These are phyloP conservation scores for Graptemys geographica DNA, from an alignment of 2,797 vertebrate genomes.

Conservation along the genomic window DNA sequence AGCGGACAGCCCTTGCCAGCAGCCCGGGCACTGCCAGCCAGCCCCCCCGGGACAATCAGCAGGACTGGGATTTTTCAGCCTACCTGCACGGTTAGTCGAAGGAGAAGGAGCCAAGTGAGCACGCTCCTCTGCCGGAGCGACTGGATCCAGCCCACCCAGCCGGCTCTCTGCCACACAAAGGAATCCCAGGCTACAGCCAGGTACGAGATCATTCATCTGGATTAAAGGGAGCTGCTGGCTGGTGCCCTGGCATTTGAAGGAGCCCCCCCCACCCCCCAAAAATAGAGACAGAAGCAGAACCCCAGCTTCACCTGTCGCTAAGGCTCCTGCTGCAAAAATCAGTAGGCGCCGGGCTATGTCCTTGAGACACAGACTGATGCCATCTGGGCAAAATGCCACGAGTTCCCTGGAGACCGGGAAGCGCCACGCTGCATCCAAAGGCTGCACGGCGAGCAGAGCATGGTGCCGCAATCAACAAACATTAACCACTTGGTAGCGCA, in stretches of 20 bases:
- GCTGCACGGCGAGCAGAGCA: background rate
- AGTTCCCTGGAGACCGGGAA: background rate
- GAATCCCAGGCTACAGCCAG: background rate
- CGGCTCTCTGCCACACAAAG: background rate
- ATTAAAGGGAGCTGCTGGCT: background rate
- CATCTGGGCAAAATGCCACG: constrained; percentile 51
- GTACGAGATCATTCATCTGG: background rate
- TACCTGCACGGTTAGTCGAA: background rate
- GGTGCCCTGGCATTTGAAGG: background rate
- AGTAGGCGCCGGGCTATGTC: background rate
- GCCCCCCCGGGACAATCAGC: background rate
- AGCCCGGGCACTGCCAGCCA: background rate
- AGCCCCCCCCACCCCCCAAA: background rate
- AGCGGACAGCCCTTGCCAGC: background rate
- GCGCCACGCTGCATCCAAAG: background rate
- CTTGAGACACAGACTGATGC: constrained; percentile 46
- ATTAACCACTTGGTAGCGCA: constrained; percentile 27
- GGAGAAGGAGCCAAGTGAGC: background rate
- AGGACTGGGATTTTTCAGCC: background rate
- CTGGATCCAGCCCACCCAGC: background rate
- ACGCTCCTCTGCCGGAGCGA: background rate
- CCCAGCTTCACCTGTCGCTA: background rate
- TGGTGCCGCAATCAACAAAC: background rate
- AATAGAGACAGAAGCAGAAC: background rate
- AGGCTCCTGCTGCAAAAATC: background rate